Conservation (phyloP, 2,113 vertebrate species). For the Struthio camelus region DNA sequence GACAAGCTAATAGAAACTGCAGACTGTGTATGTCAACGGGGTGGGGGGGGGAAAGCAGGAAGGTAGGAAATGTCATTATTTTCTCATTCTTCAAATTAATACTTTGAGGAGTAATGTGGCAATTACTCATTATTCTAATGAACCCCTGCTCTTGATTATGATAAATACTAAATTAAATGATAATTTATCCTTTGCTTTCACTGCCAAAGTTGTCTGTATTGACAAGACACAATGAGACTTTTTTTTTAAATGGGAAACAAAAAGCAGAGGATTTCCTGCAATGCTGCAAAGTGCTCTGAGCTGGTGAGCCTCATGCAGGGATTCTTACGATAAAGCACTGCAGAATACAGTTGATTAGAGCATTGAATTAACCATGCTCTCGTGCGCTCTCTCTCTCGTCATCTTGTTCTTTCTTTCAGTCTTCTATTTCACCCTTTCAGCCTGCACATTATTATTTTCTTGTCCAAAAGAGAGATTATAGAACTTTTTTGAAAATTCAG, state of each 20-base stretch:
- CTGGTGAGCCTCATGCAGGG: slow-evolving; percentile 43
- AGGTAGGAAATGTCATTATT: slow-evolving; percentile 18
- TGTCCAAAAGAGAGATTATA: not conserved
- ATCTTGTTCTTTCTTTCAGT: not conserved
- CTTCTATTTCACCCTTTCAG: slow-evolving; percentile 28
- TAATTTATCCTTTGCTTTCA: slow-evolving; percentile 23
- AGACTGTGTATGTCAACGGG: not conserved
- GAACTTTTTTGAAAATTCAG: not conserved
- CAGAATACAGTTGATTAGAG: slow-evolving; percentile 57
- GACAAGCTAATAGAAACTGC: not conserved
- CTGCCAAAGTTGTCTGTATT: slow-evolving; percentile 25
- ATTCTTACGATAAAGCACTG: slow-evolving; percentile 54
- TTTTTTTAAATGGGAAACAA: not conserved
- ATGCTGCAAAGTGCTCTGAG: slow-evolving; percentile 49
- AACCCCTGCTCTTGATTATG: slow-evolving; percentile 24
- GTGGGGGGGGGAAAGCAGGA: not conserved
- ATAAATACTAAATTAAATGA: slow-evolving; percentile 28
- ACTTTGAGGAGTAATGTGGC: slow-evolving; percentile 14
- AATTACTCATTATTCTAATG: slow-evolving; percentile 43
- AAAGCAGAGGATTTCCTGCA: slow-evolving; percentile 57
- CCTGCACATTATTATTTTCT: slow-evolving; percentile 36
- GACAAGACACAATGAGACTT: not conserved
- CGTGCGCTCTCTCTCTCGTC: not conserved
- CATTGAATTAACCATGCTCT: slow-evolving; percentile 56
- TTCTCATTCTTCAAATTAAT: slow-evolving; percentile 26